These are phyloP conservation scores for Watsonalla binaria DNA, from an alignment of 2,888 invertebrate species.

Conservation along the genomic window DNA sequence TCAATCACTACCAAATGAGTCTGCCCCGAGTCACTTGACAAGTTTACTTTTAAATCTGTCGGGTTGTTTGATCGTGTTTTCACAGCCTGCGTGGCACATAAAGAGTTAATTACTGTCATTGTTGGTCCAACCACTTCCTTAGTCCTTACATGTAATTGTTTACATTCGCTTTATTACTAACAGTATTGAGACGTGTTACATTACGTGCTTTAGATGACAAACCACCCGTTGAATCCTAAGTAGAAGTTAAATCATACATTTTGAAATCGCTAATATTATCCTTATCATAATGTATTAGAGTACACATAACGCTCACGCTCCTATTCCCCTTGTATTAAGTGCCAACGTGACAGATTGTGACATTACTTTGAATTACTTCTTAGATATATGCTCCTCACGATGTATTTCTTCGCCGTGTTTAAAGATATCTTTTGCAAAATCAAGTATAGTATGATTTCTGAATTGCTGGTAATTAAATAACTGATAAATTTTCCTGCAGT, in stretches of 20 bases:
- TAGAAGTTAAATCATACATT: not conserved
- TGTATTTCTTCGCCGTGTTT: too few species aligned
- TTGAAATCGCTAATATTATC: too few species aligned
- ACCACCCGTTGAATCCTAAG: not conserved
- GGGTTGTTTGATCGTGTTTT: conserved; percentile 4
- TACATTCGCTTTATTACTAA: not conserved
- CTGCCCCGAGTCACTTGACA: not conserved
- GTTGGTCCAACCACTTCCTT: conserved; percentile 2
- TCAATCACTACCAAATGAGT: not conserved
- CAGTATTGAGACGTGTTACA: conserved; percentile 1
- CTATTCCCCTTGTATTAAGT: too few species aligned
- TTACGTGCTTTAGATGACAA: not conserved
- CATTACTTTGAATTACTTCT: too few species aligned
- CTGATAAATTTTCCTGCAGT: too few species aligned
- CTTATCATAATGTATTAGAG: too few species aligned
- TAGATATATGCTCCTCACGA: too few species aligned
- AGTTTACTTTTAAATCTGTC: not conserved
- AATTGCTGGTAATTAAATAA: too few species aligned
- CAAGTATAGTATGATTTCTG: too few species aligned
- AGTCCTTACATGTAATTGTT: not conserved
- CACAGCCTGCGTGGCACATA: conserved; percentile 5
- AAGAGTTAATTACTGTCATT: conserved; percentile 2
- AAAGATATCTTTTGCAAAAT: too few species aligned
- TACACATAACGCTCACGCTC: too few species aligned
- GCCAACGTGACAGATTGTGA: too few species aligned